Base-by-base conservation (phyloP, 2,888 invertebrate species). In the Andrena dorsata region DNA sequence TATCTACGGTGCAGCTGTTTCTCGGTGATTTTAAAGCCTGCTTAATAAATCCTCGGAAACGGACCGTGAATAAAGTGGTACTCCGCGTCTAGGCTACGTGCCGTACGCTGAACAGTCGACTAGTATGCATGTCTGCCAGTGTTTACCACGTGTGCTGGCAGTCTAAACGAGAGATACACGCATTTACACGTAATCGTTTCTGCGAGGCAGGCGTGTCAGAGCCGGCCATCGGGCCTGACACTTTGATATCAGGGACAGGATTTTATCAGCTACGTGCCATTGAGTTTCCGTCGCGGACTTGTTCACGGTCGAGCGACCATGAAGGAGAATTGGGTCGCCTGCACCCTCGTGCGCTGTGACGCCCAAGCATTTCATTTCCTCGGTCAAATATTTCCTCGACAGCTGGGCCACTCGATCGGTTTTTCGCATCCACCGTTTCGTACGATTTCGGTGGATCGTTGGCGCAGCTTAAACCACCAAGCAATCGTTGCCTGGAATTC, bases 91-190 rank as follows among this genome's bases (percentile, higher is more conserved):
- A 41, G 41, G 41, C 41, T 41, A 41, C 35, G 41, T 0, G 41
- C 13, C 3, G 10, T 10, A 1, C 3, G 1, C 41, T 10, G 41
- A 13, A 3, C 41, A 41, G 4, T 16, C 16, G 41, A 41, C 41
- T 41, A n/a, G n/a, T n/a, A 16, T 41, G 16, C 41, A 4, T 41
- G 41, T 41, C 73, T 35, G 41, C n/a, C 23, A 20, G 32, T 58
- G n/a, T 63, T 63, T 68, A 74, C 70, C 71, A 75, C 81, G 75
- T 78, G 85, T 47, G 68, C 73, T 28, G 56, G 58, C 60, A 20
- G 30, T 26, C 53, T 23, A 20, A 64, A 49, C 65, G 65, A 70
- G 30, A 56, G 61, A 51, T 23, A 49, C 26, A 2, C 8, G 28
- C 66, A 26, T 41, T 73, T 68, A 63, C 41, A 1, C 68, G 74